phyloP scores from a whole-genome alignment of 2,797 vertebrate species.

The Argyrosomus regius region DNA sequence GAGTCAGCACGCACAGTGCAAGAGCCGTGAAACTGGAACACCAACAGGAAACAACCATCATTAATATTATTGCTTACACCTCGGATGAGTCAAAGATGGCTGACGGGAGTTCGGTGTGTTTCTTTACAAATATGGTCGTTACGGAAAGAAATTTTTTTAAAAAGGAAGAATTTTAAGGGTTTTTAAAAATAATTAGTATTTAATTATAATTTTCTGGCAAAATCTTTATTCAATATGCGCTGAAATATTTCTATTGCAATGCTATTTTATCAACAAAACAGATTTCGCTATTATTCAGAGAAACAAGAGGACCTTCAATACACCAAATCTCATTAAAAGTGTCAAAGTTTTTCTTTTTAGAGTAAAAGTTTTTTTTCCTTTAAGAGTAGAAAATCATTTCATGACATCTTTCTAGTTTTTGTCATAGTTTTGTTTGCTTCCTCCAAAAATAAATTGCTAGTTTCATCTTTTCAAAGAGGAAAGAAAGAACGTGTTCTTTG shows the following conservation, averaged over 20 bases:
- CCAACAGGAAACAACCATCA: neutral
- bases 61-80: neutral
- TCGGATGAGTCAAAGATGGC: neutral
- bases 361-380: neutral
- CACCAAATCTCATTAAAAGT: neutral
- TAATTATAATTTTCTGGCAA: neutral
- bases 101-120: neutral
- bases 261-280: neutral
- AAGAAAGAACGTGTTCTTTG: neutral
- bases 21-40: neutral
- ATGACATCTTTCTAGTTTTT: neutral
- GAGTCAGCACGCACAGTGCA: neutral
- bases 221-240: neutral
- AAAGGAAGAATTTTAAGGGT: neutral
- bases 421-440: neutral
- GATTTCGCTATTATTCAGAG: neutral
- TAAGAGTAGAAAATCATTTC: neutral
- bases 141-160: neutral
- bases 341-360: neutral
- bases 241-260: neutral
- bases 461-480: neutral
- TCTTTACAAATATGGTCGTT: neutral
- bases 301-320: neutral
- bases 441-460: neutral
- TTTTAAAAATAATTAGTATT: neutral